A percentile compares a stretch with the other conserved stretches of the same genome.
phyloP scores from a whole-genome alignment of 2,797 vertebrate species.

The Spinus pinus region DNA sequence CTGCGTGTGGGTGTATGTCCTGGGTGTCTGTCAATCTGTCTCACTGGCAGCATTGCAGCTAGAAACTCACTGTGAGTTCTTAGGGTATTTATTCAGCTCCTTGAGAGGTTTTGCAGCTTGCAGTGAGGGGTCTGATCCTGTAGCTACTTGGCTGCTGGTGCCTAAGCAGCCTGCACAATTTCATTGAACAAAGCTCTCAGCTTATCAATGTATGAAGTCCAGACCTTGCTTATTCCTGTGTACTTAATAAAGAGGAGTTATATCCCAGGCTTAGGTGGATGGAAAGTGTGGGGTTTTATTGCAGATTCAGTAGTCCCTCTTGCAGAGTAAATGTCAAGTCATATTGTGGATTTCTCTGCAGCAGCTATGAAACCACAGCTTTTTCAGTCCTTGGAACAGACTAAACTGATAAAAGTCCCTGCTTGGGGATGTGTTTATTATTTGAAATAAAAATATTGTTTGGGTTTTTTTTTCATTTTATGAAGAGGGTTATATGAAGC shows the following conservation, averaged over 20 bases:
- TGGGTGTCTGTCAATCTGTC: neutral
- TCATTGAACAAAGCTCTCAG: neutral
- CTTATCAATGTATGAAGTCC: neutral
- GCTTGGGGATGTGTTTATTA: neutral
- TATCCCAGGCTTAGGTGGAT: neutral
- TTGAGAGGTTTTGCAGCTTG: neutral
- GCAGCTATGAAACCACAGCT: neutral
- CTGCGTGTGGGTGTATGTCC: neutral
- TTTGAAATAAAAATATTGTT: neutral
- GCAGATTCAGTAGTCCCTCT: neutral
- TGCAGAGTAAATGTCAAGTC: neutral
- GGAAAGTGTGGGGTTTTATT: neutral
- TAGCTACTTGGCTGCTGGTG: neutral
- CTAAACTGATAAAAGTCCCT: neutral
- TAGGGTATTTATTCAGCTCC: neutral
- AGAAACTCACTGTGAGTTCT: neutral
- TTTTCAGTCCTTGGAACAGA: neutral
- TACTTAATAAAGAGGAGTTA: neutral
- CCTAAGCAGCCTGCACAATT: neutral
- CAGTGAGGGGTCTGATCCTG: neutral
- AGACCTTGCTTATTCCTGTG: neutral
- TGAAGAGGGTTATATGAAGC: neutral
- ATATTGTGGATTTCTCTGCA: neutral
- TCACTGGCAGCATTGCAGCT: neutral
- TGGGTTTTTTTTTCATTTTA: neutral